Evolutionary conservation across 2,888 invertebrate species (phyloP).

Genomic region (Dryobotodes eremita): DNA sequence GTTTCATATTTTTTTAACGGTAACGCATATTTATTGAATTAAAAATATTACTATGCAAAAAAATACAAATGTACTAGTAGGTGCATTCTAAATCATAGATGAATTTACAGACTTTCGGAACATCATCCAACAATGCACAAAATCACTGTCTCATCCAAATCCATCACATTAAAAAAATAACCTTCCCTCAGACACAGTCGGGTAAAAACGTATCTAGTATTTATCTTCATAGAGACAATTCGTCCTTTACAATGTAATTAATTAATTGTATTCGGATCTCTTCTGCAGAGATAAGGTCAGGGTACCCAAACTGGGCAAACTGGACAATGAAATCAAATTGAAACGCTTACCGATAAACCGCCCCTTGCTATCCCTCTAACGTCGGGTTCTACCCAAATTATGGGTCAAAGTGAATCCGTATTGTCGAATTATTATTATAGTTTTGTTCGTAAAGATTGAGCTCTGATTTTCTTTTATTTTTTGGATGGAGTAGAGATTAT

Average conservation of each 20-base stretch:
- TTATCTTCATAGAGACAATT: constrained; percentile 17
- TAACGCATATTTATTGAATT: neutral
- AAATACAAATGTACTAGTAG: neutral
- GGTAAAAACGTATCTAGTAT: neutral
- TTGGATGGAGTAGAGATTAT: too few species aligned
- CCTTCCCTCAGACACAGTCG: neutral
- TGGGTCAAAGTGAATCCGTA: constrained; percentile 51
- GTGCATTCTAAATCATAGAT: neutral
- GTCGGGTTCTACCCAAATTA: constrained; percentile 53
- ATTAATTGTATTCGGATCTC: constrained; percentile 57
- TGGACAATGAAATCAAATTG: constrained; percentile 63
- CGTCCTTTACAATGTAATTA: constrained; percentile 49
- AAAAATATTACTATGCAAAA: neutral
- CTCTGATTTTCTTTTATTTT: neutral
- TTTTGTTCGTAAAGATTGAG: constrained; percentile 12
- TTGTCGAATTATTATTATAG: constrained; percentile 46
- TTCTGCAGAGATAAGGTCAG: constrained; percentile 43
- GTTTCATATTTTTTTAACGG: constrained; percentile 17
- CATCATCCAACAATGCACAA: too few species aligned
- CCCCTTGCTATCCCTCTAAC: constrained; percentile 50
- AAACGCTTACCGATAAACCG: constrained; percentile 60
- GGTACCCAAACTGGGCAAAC: constrained; percentile 27
- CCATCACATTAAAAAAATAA: neutral
- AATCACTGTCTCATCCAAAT: neutral
- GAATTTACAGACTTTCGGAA: neutral